Evolutionary conservation across 1,140 invertebrate species (phyloP).

Genomic region (Odontomachus brunneus): DNA sequence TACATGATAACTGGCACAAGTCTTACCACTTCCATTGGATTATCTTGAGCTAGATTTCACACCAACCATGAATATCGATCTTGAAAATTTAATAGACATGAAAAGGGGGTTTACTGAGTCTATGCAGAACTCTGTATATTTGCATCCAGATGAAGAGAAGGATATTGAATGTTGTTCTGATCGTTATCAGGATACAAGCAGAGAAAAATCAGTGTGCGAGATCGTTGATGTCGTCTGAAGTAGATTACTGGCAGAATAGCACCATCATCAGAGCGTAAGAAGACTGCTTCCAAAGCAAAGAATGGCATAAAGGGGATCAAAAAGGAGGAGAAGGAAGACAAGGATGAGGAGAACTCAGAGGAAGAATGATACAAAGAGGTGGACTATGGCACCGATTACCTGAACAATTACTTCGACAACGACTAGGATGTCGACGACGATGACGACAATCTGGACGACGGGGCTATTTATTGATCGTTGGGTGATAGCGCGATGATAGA

Average conservation of each 20-base stretch:
- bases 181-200: conserved; percentile 88
- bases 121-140: conserved; percentile 86
- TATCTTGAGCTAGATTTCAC: conserved; percentile 87
- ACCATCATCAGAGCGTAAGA: conserved; percentile 81
- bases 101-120: conserved; percentile 87
- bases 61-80: conserved; percentile 85
- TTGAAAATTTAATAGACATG: conserved; percentile 87
- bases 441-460: conserved; percentile 94
- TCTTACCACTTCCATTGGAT: conserved; percentile 89
- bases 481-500: too few relatives aligned
- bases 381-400: conserved; percentile 92
- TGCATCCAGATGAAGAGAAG: conserved; percentile 86
- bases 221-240: too few relatives aligned
- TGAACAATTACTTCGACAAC: conserved; percentile 94
- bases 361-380: conserved; percentile 89
- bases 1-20: conserved; percentile 87
- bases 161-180: conserved; percentile 89
- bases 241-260: conserved; percentile 87
- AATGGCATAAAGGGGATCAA: conserved; percentile 84
- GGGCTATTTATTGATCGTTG: conserved; percentile 89
- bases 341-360: conserved; percentile 84
- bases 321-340: conserved; percentile 86
- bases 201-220: too few relatives aligned
- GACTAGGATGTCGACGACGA: conserved; percentile 94
- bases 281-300: too few relatives aligned